Evolutionary conservation across 2,113 vertebrate genomes (phyloP).

Genomic region (Oncorhynchus gorbuscha): DNA sequence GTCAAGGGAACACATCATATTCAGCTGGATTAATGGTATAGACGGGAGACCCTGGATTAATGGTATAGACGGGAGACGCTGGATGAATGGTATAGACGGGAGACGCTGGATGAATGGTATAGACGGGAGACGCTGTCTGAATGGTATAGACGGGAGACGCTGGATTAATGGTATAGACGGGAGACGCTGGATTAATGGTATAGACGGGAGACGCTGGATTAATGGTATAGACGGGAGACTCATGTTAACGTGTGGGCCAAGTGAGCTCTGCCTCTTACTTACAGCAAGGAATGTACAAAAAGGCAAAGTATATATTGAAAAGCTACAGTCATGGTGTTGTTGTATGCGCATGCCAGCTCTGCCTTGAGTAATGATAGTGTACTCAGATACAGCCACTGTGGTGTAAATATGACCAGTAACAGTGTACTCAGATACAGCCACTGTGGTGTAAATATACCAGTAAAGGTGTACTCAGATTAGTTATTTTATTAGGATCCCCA

Average conservation of each 20-base stretch:
- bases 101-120: neutral
- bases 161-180: too few relatives aligned
- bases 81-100: too few relatives aligned
- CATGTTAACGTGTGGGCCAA: neutral
- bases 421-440: too few relatives aligned
- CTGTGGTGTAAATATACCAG: too few relatives aligned
- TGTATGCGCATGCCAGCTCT: conserved; percentile 25
- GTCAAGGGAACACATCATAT: neutral
- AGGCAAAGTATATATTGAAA: conserved; percentile 6
- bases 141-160: neutral
- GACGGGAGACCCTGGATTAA: neutral
- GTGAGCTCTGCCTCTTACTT: neutral
- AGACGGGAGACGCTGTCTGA: neutral
- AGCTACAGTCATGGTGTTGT: conserved; percentile 4
- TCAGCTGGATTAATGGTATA: neutral
- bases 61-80: neutral
- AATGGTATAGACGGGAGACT: neutral
- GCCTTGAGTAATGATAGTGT: conserved; percentile 48
- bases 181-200: neutral
- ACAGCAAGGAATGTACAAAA: neutral
- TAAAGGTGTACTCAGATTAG: too few relatives aligned
- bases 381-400: too few relatives aligned
- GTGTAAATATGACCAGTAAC: too few relatives aligned
- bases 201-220: neutral
- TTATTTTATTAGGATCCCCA: too few relatives aligned